Evolutionary conservation across 1,140 invertebrate genomes (phyloP).

Genomic region (Drosophila setifemur): DNA sequence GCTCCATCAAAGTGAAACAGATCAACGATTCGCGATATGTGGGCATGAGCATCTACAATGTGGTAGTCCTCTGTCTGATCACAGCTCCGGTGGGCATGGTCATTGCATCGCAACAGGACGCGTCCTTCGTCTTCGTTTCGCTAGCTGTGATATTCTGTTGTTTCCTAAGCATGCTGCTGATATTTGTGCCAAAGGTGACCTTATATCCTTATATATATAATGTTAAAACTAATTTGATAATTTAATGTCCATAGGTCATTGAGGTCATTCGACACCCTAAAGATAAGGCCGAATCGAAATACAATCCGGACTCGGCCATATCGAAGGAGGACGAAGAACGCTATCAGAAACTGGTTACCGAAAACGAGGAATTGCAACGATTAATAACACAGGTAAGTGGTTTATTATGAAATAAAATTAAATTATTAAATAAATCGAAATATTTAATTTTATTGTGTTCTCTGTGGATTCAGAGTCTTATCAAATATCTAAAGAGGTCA

Average conservation of each 20-base stretch:
- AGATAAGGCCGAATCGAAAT: conserved; percentile 92
- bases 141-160: conserved; percentile 98
- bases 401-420: background rate
- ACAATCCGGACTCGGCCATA: conserved; percentile 92
- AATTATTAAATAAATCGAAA: background rate
- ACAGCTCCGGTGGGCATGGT: conserved; percentile 98
- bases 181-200: conserved; percentile 97
- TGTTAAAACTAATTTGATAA: background rate
- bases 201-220: too few relatives aligned
- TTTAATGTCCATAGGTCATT: conserved; percentile 85
- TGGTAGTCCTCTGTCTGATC: conserved; percentile 98
- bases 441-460: too few relatives aligned
- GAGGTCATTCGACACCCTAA: conserved; percentile 92
- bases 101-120: conserved; percentile 97
- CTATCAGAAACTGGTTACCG: conserved; percentile 95
- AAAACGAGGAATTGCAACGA: conserved; percentile 98
- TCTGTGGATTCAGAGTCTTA: too few relatives aligned
- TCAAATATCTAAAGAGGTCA: too few relatives aligned
- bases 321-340: conserved; percentile 98
- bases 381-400: conserved; percentile 92
- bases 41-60: conserved; percentile 99
- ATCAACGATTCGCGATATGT: conserved; percentile 98
- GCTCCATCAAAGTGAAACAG: conserved; percentile 96
- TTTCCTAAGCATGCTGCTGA: conserved; percentile 98
- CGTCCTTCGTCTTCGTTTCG: conserved; percentile 97